phyloP scores from a whole-genome alignment of 2,888 invertebrate genomes.

The Leptinotarsa haldemani region DNA sequence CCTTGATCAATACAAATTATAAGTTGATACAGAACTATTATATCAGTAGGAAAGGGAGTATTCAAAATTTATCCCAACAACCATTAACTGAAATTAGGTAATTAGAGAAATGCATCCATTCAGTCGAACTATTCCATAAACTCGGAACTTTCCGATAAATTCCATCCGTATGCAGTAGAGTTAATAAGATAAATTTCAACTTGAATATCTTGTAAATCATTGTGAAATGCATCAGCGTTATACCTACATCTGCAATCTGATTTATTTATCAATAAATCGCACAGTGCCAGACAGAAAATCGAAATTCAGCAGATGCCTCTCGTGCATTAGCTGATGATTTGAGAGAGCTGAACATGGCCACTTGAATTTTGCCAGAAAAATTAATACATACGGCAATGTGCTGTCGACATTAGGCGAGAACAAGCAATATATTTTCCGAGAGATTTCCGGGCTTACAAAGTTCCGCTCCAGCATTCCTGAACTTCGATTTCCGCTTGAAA shows the following conservation, averaged over 20 bases:
- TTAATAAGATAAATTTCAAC: conserved; percentile 27
- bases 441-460: background rate
- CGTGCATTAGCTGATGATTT: conserved; percentile 21
- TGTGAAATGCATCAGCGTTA: conserved; percentile 29
- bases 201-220: conserved; percentile 24
- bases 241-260: conserved; percentile 28
- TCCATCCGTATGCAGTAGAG: conserved; percentile 7
- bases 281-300: conserved; percentile 23
- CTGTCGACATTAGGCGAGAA: conserved; percentile 14
- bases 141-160: conserved; percentile 2
- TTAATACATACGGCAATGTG: conserved; percentile 16
- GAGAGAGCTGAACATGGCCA: conserved; percentile 13
- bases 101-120: background rate
- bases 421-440: background rate
- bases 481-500: background rate
- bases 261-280: conserved; percentile 33
- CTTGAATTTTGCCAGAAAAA: conserved; percentile 13
- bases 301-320: conserved; percentile 28
- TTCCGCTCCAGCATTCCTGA: background rate
- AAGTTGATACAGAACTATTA: no score
- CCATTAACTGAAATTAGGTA: no score
- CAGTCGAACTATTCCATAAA: background rate
- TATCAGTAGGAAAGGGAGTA: no score
- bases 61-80: no score
- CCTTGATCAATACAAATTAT: no score